Conservation (phyloP, 2,888 invertebrate species). For the Morpho achilles region DNA sequence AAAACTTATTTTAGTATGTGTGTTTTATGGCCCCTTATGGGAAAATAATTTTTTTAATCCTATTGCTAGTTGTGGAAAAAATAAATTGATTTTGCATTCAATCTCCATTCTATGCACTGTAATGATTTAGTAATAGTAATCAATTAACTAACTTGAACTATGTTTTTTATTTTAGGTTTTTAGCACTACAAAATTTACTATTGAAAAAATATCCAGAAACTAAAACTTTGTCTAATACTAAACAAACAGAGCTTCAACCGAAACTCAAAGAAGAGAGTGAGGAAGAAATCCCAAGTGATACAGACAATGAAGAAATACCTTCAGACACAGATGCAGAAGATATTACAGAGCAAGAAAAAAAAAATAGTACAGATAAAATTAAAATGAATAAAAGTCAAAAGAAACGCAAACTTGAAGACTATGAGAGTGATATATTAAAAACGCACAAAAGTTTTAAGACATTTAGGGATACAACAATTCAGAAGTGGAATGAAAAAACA, state of each 20-base stretch:
- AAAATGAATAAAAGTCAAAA: constrained; percentile 37
- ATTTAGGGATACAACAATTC: constrained; percentile 89
- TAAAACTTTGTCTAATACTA: constrained; percentile 64
- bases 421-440: constrained; percentile 75
- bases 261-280: constrained; percentile 48
- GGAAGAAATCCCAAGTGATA: constrained; percentile 70
- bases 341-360: constrained; percentile 38
- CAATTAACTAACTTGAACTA: not conserved
- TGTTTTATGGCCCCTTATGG: too few relatives aligned
- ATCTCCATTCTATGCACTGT: too few relatives aligned
- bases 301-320: constrained; percentile 83
- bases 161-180: constrained; percentile 49
- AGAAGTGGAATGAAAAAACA: constrained; percentile 98
- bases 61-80: too few relatives aligned
- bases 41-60: too few relatives aligned
- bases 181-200: constrained; percentile 65
- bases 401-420: constrained; percentile 79
- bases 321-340: constrained; percentile 79
- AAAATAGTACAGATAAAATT: constrained; percentile 30
- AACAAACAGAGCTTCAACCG: constrained; percentile 29
- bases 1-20: too few relatives aligned
- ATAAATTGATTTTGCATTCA: too few relatives aligned
- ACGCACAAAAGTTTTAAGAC: constrained; percentile 80
- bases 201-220: constrained; percentile 85
- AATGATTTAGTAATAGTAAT: too few relatives aligned